These are phyloP conservation scores for Aphidoletes aphidimyza DNA, from an alignment of 2,888 invertebrate species.

Conservation along the genomic window DNA sequence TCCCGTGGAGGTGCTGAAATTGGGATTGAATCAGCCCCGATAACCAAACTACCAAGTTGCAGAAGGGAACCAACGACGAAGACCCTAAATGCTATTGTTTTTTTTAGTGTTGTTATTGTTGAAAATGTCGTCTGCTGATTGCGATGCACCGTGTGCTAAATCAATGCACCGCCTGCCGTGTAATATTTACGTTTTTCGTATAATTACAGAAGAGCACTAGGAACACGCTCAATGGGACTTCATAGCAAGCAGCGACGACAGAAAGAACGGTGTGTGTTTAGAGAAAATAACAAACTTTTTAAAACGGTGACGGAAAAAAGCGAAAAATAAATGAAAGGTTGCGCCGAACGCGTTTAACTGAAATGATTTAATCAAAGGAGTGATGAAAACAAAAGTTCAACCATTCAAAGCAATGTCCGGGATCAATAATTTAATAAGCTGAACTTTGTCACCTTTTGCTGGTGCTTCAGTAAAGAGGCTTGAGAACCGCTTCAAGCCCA, in stretches of 20 bases:
- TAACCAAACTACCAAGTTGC: not conserved
- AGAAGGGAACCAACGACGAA: not conserved
- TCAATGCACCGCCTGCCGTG: slow-evolving; percentile 53
- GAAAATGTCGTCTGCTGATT: not conserved
- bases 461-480: slow-evolving; percentile 10
- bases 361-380: slow-evolving; percentile 40
- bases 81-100: not conserved
- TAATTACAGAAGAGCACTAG: slow-evolving; percentile 30
- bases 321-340: not conserved
- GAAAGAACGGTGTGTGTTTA: not conserved
- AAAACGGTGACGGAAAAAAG: not conserved
- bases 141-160: slow-evolving; percentile 44
- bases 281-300: slow-evolving; percentile 15
- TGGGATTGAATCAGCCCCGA: not conserved
- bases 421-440: slow-evolving; percentile 40
- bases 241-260: not conserved
- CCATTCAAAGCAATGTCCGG: not conserved
- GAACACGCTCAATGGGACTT: slow-evolving; percentile 19
- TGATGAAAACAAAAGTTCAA: slow-evolving; percentile 33
- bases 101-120: slow-evolving; percentile 37
- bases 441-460: slow-evolving; percentile 11
- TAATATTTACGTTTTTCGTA: slow-evolving; percentile 52
- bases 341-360: slow-evolving; percentile 34
- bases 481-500: not conserved
- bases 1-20: slow-evolving; percentile 52